A percentile compares a stretch with the other conserved stretches of the same genome.
Evolutionary conservation across 2,797 vertebrate species (phyloP).

Genomic region (Spinibarbus caldwelli): DNA sequence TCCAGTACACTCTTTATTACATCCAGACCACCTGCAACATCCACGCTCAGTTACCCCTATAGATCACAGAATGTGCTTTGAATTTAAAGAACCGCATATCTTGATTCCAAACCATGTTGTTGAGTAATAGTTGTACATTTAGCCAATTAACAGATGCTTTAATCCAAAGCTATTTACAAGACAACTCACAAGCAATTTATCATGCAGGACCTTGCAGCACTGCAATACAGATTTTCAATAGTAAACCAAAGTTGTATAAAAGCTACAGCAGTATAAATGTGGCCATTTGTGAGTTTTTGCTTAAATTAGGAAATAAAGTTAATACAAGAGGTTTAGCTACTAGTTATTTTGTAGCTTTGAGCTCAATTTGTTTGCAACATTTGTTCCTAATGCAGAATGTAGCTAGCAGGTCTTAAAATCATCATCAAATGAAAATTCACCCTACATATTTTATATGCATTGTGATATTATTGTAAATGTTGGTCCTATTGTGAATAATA

Average conservation of each 20-base stretch:
- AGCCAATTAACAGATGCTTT: constrained; percentile 2
- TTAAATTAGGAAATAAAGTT: neutral
- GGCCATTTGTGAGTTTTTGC: neutral
- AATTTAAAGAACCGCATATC: constrained; percentile 28
- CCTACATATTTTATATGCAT: no score
- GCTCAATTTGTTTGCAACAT: neutral
- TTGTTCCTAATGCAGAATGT: neutral
- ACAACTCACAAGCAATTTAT: neutral
- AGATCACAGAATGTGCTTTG: constrained; percentile 19
- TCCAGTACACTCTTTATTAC: constrained; percentile 29
- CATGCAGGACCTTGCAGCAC: neutral
- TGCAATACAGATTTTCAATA: neutral
- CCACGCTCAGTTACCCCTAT: constrained; percentile 20
- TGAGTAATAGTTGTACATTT: constrained; percentile 25
- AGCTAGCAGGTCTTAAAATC: no score
- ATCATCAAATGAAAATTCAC: no score
- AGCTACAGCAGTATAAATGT: neutral
- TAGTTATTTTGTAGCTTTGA: neutral
- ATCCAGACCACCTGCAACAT: constrained; percentile 35
- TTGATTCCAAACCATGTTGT: neutral
- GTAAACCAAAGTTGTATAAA: neutral
- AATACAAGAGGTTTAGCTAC: neutral
- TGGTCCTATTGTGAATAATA: no score
- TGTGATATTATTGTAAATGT: no score
- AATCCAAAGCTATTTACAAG: neutral